phyloP scores from a whole-genome alignment of 2,888 invertebrate species.

The Sphaerophoria taeniata region DNA sequence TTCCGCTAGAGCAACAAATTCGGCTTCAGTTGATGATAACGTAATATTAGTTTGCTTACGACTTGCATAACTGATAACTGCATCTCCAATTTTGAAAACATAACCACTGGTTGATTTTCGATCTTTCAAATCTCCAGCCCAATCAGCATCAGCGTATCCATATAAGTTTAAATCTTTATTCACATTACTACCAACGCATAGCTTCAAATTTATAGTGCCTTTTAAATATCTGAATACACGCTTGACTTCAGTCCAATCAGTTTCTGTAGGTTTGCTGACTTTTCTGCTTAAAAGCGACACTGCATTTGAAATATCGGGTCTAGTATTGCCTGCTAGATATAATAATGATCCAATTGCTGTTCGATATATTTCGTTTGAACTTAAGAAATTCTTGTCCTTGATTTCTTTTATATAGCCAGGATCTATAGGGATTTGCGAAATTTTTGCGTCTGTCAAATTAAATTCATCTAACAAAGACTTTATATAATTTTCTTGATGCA shows the following conservation, averaged over 20 bases:
- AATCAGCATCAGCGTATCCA: not conserved
- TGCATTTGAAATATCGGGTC: not conserved
- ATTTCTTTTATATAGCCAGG: not conserved
- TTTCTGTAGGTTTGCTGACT: too few species aligned
- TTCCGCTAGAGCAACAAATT: too few species aligned
- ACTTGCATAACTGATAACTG: slow-evolving; percentile 23
- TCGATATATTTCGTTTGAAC: not conserved
- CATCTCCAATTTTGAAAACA: slow-evolving; percentile 10
- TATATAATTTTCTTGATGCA: too few species aligned
- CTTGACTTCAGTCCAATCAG: too few species aligned
- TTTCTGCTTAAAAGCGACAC: too few species aligned
- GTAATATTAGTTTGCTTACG: not conserved
- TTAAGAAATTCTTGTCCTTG: not conserved
- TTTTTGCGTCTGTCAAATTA: not conserved
- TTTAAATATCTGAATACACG: too few species aligned
- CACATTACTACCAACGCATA: not conserved
- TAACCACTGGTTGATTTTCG: slow-evolving; percentile 32
- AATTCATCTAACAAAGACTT: too few species aligned
- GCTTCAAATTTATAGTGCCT: not conserved
- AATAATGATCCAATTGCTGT: not conserved
- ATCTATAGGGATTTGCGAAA: not conserved
- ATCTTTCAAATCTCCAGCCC: slow-evolving; percentile 30
- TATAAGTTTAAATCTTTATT: not conserved
- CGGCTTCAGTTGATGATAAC: slow-evolving; percentile 9
- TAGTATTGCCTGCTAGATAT: not conserved